Evolutionary conservation across 1,140 invertebrate genomes (phyloP).

Genomic region (Venturia canescens): DNA sequence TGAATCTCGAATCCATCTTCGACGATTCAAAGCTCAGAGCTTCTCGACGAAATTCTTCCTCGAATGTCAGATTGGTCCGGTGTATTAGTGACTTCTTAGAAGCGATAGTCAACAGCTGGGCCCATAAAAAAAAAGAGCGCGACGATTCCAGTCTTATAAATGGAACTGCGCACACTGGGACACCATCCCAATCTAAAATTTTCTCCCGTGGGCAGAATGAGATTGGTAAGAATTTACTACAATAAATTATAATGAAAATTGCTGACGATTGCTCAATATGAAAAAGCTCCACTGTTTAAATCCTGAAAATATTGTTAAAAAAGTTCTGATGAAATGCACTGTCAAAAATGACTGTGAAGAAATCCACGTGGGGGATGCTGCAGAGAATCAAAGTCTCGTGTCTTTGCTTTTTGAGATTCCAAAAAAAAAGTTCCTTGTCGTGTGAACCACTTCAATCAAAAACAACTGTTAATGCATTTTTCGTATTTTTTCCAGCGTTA

Average conservation of each 20-base stretch:
- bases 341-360: too few relatives aligned
- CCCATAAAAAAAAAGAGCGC: background rate
- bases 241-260: too few relatives aligned
- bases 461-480: background rate
- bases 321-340: too few relatives aligned
- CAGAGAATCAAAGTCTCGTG: too few relatives aligned
- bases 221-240: conserved; percentile 1
- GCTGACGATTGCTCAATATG: too few relatives aligned
- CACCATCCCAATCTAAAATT: background rate
- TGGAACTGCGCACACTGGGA: background rate
- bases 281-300: background rate
- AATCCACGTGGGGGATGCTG: too few relatives aligned
- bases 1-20: conserved; percentile 30
- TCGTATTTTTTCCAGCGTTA: conserved; percentile 36
- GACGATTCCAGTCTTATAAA: background rate
- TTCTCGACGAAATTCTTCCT: conserved; percentile 12
- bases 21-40: background rate
- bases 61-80: conserved; percentile 24
- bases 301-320: too few relatives aligned
- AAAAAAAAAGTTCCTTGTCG: background rate
- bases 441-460: background rate
- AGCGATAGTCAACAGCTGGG: background rate
- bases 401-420: too few relatives aligned
- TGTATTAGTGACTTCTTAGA: conserved; percentile 15
- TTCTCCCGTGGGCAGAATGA: background rate